Conservation (phyloP, 2,888 invertebrate species). For the Gonocerus acuteangulatus region DNA sequence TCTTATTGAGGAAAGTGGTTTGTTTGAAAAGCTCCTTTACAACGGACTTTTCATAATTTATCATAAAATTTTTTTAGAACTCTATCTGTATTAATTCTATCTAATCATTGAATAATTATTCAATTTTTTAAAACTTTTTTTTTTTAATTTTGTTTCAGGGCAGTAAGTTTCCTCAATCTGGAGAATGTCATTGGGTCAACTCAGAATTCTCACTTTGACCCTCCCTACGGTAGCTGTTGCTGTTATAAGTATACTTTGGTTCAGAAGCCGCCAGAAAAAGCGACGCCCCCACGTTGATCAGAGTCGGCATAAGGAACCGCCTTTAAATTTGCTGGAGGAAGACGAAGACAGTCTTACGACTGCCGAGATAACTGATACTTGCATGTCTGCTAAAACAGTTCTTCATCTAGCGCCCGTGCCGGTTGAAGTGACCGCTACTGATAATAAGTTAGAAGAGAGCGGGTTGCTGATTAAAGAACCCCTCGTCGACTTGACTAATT, state of each 20-base stretch:
- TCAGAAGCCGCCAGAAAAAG: conserved; percentile 33
- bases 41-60: too few relatives aligned
- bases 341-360: neutral
- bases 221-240: conserved; percentile 30
- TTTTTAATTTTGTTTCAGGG: conserved; percentile 23
- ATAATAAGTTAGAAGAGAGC: neutral
- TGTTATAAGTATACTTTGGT: conserved; percentile 32
- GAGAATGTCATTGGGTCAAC: conserved; percentile 33
- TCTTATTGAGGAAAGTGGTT: too few relatives aligned
- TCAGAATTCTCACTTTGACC: conserved; percentile 27
- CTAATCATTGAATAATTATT: neutral
- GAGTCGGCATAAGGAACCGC: conserved; percentile 22
- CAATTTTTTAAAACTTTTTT: neutral
- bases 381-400: conserved; percentile 7
- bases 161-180: conserved; percentile 23
- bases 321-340: conserved; percentile 16
- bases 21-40: too few relatives aligned
- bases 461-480: neutral
- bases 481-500: too few relatives aligned
- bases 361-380: neutral
- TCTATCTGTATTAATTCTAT: too few relatives aligned
- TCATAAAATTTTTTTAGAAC: too few relatives aligned
- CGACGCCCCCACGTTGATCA: conserved; percentile 31
- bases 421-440: neutral
- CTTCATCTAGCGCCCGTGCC: neutral